Evolutionary conservation across 2,888 invertebrate genomes (phyloP), one percentile per base, ranked within the genome.

Genomic region (Polyploca ridens): DNA sequence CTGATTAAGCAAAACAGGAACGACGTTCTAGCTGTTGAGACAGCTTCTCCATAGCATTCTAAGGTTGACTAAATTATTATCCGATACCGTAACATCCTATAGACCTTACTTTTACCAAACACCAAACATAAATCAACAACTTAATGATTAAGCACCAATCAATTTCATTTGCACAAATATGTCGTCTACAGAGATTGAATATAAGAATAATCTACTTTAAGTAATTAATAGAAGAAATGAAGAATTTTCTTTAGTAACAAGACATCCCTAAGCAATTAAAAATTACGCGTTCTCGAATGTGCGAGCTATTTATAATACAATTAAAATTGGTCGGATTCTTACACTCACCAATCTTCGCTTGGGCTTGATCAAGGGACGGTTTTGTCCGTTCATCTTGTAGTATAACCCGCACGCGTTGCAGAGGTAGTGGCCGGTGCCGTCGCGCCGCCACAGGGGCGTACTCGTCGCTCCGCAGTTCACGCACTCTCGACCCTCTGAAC

Each of bases 331-430:
- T 94, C 93, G 93, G 93, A 94, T 93, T 94, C 94, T 92, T 94
- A 94, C 93, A 97, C 99, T 98, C 96, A 99, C 99, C 97, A 99
- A 97, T 96, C 99, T 97, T 96, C 99, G 97, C 95, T 99, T 99
- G 88, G 99, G 99, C 96, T 99, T 99, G 95, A 99, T 99, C 87
- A 99, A 96, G 68, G 99, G 99, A 92, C 99, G 95, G 94, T 99
- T 99, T 93, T 99, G 98, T 84, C 99, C 99, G 94, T 99, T 99
- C 99, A 99, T 99, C 96, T 99, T 99, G 96, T 99, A 99, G 95
- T 99, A 99, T 81, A 99, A 96, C 81, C 99, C 99, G 94, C 99
- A 99, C 78, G 99, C 99, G 95, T 99, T 99, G 96, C 99, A 99
- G 84, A 97, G 96, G 95, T 99, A 99, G 92, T 98, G 98, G 61